phyloP scores from a whole-genome alignment of 2,113 vertebrate genomes.

The Asarcornis scutulata region DNA sequence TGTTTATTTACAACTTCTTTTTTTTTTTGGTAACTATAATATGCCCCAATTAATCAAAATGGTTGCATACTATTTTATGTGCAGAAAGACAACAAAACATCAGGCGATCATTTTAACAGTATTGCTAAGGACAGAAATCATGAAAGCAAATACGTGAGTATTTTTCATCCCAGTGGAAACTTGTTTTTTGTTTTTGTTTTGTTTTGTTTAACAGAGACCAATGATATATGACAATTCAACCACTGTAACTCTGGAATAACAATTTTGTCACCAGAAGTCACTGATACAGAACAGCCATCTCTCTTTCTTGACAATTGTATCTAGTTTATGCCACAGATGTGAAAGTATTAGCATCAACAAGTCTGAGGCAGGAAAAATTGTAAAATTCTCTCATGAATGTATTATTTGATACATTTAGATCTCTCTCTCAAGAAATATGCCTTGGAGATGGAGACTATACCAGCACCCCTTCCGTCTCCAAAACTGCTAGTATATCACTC shows the following conservation, averaged over 20 bases:
- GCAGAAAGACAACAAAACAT: neutral
- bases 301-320: neutral
- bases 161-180: neutral
- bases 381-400: neutral
- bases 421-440: neutral
- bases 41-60: slow-evolving; percentile 4
- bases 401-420: neutral
- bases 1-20: neutral
- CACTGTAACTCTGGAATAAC: neutral
- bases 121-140: neutral
- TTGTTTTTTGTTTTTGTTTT: neutral
- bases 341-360: neutral
- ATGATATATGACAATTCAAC: neutral
- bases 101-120: neutral
- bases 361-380: neutral
- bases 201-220: neutral
- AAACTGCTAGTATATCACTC: neutral
- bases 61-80: slow-evolving; percentile 5
- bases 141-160: slow-evolving; percentile 4
- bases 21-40: neutral
- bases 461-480: neutral
- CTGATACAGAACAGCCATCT: neutral
- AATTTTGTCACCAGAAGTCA: neutral
- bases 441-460: neutral
- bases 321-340: neutral